phyloP scores from a whole-genome alignment of 2,113 vertebrate genomes.

The Anguilla japonica region DNA sequence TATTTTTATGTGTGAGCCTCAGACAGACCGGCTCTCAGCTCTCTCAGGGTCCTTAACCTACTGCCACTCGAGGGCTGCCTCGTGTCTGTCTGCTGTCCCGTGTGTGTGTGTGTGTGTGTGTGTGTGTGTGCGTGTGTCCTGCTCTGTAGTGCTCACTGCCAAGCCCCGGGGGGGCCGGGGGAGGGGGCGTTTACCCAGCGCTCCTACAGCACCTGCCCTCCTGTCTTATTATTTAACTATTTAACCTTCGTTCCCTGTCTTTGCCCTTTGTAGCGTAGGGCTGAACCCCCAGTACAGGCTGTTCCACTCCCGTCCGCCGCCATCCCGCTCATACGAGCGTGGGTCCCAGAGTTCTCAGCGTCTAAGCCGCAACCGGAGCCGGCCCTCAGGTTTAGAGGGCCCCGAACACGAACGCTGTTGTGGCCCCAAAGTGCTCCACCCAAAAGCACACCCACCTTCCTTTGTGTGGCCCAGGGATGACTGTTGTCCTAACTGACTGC shows the following conservation, averaged over 20 bases:
- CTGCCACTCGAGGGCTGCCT: slow-evolving; percentile 44
- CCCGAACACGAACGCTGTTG: too few species aligned
- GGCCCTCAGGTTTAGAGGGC: too few species aligned
- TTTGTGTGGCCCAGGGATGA: too few species aligned
- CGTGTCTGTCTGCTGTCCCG: slow-evolving; percentile 51
- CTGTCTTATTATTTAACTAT: neutral
- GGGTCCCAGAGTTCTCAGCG: neutral
- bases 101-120: slow-evolving; percentile 37
- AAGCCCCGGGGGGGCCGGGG: slow-evolving; percentile 63
- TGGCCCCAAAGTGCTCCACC: too few species aligned
- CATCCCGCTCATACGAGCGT: neutral
- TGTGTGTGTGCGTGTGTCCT: neutral
- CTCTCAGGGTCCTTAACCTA: slow-evolving; percentile 44
- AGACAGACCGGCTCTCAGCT: slow-evolving; percentile 59
- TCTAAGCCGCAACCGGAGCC: too few species aligned
- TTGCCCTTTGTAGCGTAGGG: neutral
- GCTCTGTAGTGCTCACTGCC: slow-evolving; percentile 75
- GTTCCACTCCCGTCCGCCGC: neutral
- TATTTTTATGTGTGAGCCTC: slow-evolving; percentile 56
- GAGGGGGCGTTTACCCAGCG: slow-evolving; percentile 35
- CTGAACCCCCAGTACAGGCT: neutral
- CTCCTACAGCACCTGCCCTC: slow-evolving; percentile 37
- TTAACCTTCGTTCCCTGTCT: too few species aligned
- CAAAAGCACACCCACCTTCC: too few species aligned
- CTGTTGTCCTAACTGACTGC: too few species aligned